Conservation (phyloP, 2,113 vertebrate genomes). For the Fulica atra region DNA sequence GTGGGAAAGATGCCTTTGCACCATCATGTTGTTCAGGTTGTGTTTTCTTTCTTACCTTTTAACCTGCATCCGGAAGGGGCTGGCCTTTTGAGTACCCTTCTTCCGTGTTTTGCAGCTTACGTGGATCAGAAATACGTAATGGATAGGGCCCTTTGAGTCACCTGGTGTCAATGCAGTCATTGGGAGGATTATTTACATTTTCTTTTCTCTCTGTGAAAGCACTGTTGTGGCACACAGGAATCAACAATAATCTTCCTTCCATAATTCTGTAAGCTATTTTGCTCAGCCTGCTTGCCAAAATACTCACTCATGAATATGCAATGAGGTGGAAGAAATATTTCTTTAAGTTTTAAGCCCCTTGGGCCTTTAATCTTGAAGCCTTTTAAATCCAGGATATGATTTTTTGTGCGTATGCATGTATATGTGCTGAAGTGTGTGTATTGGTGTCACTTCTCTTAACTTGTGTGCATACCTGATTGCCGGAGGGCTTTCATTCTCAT, state of each 20-base stretch:
- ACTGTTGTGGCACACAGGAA: slow-evolving; percentile 53
- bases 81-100: background rate
- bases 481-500: slow-evolving; percentile 55
- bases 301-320: slow-evolving; percentile 82
- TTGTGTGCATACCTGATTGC: slow-evolving; percentile 73
- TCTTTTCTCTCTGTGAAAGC: slow-evolving; percentile 20
- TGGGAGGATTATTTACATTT: slow-evolving; percentile 45
- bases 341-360: slow-evolving; percentile 76
- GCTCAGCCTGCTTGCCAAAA: slow-evolving; percentile 57
- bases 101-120: background rate
- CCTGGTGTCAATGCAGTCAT: background rate
- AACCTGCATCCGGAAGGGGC: background rate
- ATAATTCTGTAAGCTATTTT: slow-evolving; percentile 67
- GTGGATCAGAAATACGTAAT: background rate
- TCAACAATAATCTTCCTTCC: slow-evolving; percentile 65
- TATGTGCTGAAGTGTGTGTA: slow-evolving; percentile 39
- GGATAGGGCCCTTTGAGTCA: background rate
- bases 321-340: slow-evolving; percentile 76
- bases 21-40: fast-evolving
- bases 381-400: slow-evolving; percentile 85
- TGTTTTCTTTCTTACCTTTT: background rate
- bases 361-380: slow-evolving; percentile 78
- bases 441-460: slow-evolving; percentile 82
- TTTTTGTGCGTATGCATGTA: slow-evolving; percentile 49
- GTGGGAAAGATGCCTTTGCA: background rate